Evolutionary conservation across 1,140 invertebrate species (phyloP), one percentile per base, ranked within the genome.

Genomic region (Cydia strobilella): DNA sequence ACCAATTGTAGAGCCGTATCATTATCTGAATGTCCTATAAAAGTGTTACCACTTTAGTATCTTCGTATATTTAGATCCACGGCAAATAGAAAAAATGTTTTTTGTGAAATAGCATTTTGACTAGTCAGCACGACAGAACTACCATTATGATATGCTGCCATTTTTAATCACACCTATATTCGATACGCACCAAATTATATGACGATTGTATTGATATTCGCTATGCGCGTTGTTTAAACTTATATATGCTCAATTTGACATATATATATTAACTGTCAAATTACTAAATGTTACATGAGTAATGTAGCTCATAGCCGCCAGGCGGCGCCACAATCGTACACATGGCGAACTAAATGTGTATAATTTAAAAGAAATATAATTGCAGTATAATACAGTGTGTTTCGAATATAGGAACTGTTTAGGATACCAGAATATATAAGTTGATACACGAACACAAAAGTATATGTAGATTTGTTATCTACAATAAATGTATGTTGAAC

Each of bases 1-100:
- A 59, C 20, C 18, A 18, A 35, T 27, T 27, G 48, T 73, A 35
- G 31, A 39, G 15, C 65, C 42, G 15, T 35, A 66, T 3, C 59
- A 63, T 1, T 27, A 23, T 73, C 42, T 75, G 35, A 73, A 75
- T 74, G 20, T 75, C 74, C 73, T 75, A 65, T 75, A 72, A 20
- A 74, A 73, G 51, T 74, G 77, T 79, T 79, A 76, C 75, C 75
- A 79, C 73, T 54, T 59, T 78, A 75, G 71, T 74, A 75, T 73
- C 71, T 73, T 75, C 27, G 45, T 72, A 72, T 74, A 72, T 54
- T 27, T 48, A 72, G 18, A 76, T 42, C 72, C 71, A 73, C 62
- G 39, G 25, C 35, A 73, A 66, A 48, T 73, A 62, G 9, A 25
- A 51, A 45, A 13, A 73, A 54, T 15, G n/a, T 15, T 59, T 48